A percentile compares a stretch with the other conserved stretches of the same genome.
These are phyloP conservation scores for Archilochus colubris DNA, from an alignment of 2,113 vertebrate species.

Conservation along the genomic window DNA sequence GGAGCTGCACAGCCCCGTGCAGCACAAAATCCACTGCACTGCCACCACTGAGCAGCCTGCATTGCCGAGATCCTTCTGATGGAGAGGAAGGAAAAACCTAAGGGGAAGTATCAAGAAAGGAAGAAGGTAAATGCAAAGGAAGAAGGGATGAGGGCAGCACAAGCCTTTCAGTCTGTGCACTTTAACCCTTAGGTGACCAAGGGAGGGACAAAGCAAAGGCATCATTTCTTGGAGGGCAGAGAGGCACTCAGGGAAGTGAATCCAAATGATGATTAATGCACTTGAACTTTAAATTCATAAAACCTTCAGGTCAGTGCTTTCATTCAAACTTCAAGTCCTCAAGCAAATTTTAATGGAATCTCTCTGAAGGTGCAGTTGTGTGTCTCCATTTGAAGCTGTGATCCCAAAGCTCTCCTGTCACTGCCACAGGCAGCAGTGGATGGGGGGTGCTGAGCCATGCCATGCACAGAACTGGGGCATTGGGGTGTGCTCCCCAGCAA, in stretches of 20 bases:
- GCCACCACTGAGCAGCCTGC: not conserved
- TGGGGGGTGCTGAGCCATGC: rapidly evolving
- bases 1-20: not conserved
- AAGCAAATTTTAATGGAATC: not conserved
- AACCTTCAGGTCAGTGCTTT: not conserved
- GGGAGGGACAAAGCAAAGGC: not conserved
- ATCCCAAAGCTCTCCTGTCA: not conserved
- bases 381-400: rapidly evolving
- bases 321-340: not conserved
- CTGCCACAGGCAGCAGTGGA: rapidly evolving
- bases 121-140: constrained; percentile 46
- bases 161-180: not conserved
- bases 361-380: rapidly evolving
- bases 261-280: not conserved
- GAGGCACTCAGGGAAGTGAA: not conserved
- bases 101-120: not conserved
- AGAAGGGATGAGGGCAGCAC: not conserved
- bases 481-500: rapidly evolving
- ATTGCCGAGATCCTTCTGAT: not conserved
- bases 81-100: constrained; percentile 29
- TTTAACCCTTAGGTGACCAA: constrained; percentile 1
- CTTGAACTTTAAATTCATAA: not conserved
- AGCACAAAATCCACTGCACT: not conserved
- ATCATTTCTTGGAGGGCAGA: not conserved
- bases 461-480: rapidly evolving